Base-by-base conservation (phyloP, 2,797 vertebrate genomes). In the Acrossocheilus wenchowensis region DNA sequence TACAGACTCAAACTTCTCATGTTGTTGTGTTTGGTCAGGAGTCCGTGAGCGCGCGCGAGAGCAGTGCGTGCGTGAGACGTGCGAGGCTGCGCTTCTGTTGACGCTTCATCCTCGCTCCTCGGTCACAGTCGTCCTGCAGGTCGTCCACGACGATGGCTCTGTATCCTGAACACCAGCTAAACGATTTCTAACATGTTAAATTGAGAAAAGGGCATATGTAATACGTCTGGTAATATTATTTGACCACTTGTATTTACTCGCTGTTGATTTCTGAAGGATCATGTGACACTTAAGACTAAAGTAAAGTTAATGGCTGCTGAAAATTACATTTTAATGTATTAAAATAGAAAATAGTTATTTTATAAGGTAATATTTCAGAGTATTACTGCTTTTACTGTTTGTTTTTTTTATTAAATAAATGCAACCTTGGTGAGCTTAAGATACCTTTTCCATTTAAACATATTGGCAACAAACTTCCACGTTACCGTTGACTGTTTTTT, bases 61-160 rank as follows among this genome's bases (percentile, higher is more conserved):
- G 90, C 96, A 97, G 87, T 94, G 96, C 87, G 94, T 98, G 86
- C 92, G 97, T 23, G 97, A 96, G 90, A 97, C 97, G 0, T 97
- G 97, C 0, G 97, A 97, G 87, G 96, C 96, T 0, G 95, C 96
- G 34, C 93, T 98, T 19, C 91, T 98, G 64, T 90, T 96, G 43
- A 90, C 91, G 0, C 94, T 98, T 69, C 97, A 98, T 84, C 97
- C 97, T n/a, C 96, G 97, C 0, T 97, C 97, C 4, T 97, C 97
- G 23, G 95, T 98, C 89, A 97, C 96, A 0, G 91, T 98, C 10
- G 83, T 98, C 15, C 95, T 98, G 6, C 97, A 98, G 91, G 93
- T 97, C 34, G 15, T 98, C 60, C 97, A 97, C 0, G 95, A 98
- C 2, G 95, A 96, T 0, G 97, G 97, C 21, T 97, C 97, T 0